Evolutionary conservation across 2,888 invertebrate genomes (phyloP).

Genomic region (Clivina fossor): DNA sequence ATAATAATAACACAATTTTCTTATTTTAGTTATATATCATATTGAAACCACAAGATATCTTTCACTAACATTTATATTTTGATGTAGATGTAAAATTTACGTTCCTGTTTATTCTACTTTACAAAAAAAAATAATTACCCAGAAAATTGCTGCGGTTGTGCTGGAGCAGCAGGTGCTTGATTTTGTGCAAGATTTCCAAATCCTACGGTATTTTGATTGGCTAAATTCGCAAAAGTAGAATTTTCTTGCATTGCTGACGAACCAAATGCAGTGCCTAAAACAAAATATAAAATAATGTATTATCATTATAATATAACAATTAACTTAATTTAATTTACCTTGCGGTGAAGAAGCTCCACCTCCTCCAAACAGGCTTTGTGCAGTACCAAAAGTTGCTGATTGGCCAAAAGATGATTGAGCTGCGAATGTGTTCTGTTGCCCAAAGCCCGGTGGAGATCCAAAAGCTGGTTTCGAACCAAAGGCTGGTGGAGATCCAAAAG

Average conservation of each 20-base stretch:
- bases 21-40: no score
- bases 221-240: constrained; percentile 64
- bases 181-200: constrained; percentile 65
- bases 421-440: constrained; percentile 52
- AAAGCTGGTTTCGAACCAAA: constrained; percentile 43
- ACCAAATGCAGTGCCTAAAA: constrained; percentile 55
- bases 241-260: constrained; percentile 57
- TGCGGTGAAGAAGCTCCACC: constrained; percentile 37
- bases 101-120: no score
- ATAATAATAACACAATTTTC: no score
- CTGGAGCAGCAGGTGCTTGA: constrained; percentile 46
- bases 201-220: constrained; percentile 64
- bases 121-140: no score
- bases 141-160: constrained; percentile 48
- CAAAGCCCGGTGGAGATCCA: constrained; percentile 56
- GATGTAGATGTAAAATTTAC: no score
- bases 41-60: no score
- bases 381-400: constrained; percentile 54
- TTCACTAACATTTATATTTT: no score
- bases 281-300: constrained; percentile 3
- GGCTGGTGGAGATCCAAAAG: constrained; percentile 36
- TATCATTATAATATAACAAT: neutral
- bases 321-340: constrained; percentile 33
- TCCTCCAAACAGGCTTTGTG: constrained; percentile 51
- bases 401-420: constrained; percentile 55